Percentiles rank a stretch among this genome's conserved stretches.
Evolutionary conservation across 2,797 vertebrate genomes (phyloP).

Genomic region (Phrynocephalus guinanensis): DNA sequence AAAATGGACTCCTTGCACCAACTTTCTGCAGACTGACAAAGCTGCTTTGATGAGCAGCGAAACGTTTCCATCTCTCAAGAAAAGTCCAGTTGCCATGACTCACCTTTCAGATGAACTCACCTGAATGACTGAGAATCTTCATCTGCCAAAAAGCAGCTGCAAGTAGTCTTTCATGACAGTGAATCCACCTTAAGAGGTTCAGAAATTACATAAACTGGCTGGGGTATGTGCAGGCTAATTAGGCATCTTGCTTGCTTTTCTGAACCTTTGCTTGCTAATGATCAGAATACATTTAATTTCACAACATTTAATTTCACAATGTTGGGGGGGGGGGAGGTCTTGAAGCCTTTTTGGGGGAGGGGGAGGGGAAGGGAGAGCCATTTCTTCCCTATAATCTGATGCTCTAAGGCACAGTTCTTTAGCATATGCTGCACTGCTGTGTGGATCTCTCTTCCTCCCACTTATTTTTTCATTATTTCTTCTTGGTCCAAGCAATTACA

Average conservation of each 20-base stretch:
- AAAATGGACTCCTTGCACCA: too few relatives aligned
- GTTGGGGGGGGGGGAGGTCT: neutral
- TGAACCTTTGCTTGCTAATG: neutral
- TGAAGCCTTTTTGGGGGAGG: neutral
- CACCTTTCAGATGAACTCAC: too few relatives aligned
- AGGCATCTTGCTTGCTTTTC: neutral
- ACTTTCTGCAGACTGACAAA: too few relatives aligned
- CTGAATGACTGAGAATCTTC: too few relatives aligned
- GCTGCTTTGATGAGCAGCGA: too few relatives aligned
- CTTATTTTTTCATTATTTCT: conserved; percentile 13
- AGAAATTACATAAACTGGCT: neutral
- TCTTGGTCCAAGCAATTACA: conserved; percentile 12
- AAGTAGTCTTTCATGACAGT: neutral
- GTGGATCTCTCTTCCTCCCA: conserved; percentile 1
- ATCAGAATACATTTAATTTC: too few relatives aligned
- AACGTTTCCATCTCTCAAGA: too few relatives aligned
- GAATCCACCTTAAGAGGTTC: neutral
- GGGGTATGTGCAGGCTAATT: neutral
- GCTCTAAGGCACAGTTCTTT: neutral
- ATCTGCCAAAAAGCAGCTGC: too few relatives aligned
- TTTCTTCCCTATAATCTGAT: neutral
- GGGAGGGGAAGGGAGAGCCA: neutral
- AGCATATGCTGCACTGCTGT: conserved; percentile 3
- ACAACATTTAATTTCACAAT: neutral
- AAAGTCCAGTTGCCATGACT: too few relatives aligned